Conservation (phyloP, 2,113 vertebrate genomes). For the Phyllopteryx taeniolatus region DNA sequence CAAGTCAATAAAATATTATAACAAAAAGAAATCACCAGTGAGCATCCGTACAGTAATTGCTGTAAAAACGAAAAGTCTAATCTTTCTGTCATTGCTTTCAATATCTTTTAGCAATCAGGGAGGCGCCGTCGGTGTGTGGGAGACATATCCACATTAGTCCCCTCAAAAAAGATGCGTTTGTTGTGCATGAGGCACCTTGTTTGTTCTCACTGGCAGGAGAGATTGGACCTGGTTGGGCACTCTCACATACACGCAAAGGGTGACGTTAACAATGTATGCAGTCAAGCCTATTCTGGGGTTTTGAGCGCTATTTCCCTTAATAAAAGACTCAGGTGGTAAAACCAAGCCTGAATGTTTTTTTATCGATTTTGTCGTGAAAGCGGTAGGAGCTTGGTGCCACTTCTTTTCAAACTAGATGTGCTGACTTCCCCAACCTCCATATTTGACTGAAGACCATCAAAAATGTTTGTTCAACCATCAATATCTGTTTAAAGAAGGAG, state of each 20-base stretch:
- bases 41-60: background rate
- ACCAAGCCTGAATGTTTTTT: constrained; percentile 33
- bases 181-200: background rate
- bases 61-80: background rate
- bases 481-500: no score
- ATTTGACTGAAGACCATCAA: background rate
- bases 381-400: background rate
- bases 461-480: background rate
- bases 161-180: background rate
- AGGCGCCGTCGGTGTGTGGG: no score
- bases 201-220: background rate
- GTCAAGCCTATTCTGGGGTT: constrained; percentile 24
- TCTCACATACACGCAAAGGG: background rate
- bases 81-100: background rate
- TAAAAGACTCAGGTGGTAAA: constrained; percentile 41
- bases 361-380: background rate
- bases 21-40: background rate
- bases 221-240: background rate
- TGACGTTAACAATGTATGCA: constrained; percentile 25
- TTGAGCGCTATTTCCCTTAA: constrained; percentile 35
- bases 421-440: background rate
- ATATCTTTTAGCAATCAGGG: background rate
- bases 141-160: background rate
- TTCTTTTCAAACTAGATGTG: background rate
- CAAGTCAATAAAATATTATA: no score